Conservation (phyloP, 2,888 invertebrate genomes). For the Sturmia bella region DNA sequence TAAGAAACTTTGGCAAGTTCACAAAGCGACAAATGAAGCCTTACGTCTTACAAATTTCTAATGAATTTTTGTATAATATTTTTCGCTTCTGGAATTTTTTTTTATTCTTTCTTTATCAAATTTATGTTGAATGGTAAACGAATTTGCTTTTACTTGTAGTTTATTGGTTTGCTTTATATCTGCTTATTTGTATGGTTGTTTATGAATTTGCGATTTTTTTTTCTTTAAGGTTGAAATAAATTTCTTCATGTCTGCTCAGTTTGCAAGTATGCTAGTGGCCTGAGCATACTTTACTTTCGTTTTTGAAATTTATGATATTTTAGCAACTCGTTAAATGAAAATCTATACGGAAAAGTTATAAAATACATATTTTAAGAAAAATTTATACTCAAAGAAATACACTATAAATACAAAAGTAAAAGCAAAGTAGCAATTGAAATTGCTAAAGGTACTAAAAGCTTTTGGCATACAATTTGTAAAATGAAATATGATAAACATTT, state of each 20-base stretch:
- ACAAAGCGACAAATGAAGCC: no score
- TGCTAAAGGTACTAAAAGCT: no score
- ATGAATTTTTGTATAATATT: no score
- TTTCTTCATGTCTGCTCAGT: constrained; percentile 1
- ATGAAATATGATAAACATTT: no score
- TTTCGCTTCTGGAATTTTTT: no score
- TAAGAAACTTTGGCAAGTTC: no score
- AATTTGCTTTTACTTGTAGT: not conserved
- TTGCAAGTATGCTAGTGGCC: not conserved
- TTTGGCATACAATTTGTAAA: no score
- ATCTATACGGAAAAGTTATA: not conserved
- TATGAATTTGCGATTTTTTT: not conserved
- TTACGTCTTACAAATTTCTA: no score
- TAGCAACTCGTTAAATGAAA: constrained; percentile 8
- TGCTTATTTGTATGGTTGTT: not conserved
- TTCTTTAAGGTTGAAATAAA: not conserved
- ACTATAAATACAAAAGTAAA: no score
- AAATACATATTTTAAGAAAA: not conserved
- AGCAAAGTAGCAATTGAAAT: no score
- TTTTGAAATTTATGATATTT: not conserved
- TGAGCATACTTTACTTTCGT: not conserved
- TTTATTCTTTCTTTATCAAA: no score
- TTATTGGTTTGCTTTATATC: not conserved
- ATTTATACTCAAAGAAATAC: not conserved
- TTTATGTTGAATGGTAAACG: no score